Conservation (phyloP, 1,140 invertebrate species). For the Zaprionus camerounensis region DNA sequence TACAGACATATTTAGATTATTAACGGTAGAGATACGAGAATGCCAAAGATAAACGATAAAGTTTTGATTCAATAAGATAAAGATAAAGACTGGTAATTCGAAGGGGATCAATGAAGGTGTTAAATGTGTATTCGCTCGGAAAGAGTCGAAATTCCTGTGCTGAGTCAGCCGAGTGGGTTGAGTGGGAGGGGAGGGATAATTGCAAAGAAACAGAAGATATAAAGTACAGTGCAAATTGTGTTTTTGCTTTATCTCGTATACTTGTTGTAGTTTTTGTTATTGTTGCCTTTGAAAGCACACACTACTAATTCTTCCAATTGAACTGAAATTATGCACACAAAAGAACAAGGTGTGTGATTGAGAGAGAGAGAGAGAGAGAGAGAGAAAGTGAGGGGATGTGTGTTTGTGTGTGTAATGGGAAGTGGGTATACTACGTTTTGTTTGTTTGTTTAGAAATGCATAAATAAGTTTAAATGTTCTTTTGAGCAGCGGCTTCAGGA, state of each 20-base stretch:
- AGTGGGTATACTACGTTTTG: neutral
- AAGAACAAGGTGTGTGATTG: conserved; percentile 14
- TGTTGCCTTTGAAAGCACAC: conserved; percentile 17
- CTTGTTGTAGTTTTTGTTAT: conserved; percentile 22
- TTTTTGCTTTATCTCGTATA: conserved; percentile 11
- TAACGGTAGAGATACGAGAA: neutral
- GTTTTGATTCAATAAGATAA: conserved; percentile 23
- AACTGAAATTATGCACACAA: conserved; percentile 60
- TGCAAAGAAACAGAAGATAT: neutral
- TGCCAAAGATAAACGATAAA: conserved; percentile 19
- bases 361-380: conserved; percentile 17
- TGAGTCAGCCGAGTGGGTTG: conserved; percentile 10
- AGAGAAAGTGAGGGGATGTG: neutral
- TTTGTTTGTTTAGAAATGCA: conserved; percentile 66
- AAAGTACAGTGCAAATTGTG: neutral
- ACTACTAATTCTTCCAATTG: conserved; percentile 65
- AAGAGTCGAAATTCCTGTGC: conserved; percentile 18
- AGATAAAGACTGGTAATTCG: conserved; percentile 35
- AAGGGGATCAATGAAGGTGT: conserved; percentile 40
- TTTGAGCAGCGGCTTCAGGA: conserved; percentile 25
- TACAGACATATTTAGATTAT: conserved; percentile 1
- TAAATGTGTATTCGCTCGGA: conserved; percentile 23
- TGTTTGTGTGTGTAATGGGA: neutral
- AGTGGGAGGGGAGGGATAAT: neutral
- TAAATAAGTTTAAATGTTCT: conserved; percentile 61